Evolutionary conservation across 2,888 invertebrate species (phyloP).

Genomic region (Epiblema foenella): DNA sequence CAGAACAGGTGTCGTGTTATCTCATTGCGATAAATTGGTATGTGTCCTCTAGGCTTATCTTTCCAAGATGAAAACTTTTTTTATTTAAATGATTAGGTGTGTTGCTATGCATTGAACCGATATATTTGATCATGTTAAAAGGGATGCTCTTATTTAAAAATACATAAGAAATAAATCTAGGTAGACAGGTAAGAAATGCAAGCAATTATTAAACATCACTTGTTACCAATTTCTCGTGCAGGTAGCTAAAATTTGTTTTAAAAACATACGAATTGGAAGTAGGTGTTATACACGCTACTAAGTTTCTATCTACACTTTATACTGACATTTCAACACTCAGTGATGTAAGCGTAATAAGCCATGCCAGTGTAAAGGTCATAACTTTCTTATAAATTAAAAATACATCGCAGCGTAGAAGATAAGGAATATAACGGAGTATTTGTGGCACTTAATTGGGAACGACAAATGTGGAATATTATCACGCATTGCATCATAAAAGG

Average conservation of each 20-base stretch:
- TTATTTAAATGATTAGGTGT: not conserved
- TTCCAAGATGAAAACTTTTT: not conserved
- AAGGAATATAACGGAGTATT: conserved; percentile 21
- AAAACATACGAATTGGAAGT: not conserved
- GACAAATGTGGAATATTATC: conserved; percentile 46
- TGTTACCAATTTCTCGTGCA: not conserved
- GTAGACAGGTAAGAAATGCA: not conserved
- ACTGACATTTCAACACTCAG: conserved; percentile 3
- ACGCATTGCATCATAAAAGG: conserved; percentile 50
- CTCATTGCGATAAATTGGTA: not conserved
- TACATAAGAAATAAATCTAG: not conserved
- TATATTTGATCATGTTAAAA: too few species aligned
- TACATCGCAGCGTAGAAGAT: conserved; percentile 24
- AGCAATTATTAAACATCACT: not conserved
- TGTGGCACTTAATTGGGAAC: conserved; percentile 28
- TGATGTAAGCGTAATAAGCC: conserved; percentile 28
- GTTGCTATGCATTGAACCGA: too few species aligned
- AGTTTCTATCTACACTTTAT: not conserved
- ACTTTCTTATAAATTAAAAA: conserved; percentile 6
- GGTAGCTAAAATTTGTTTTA: not conserved
- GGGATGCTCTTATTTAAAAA: not conserved
- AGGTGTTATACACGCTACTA: conserved; percentile 9
- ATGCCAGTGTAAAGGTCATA: conserved; percentile 20
- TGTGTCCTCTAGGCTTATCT: not conserved
- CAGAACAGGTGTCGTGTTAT: not conserved